A percentile compares a stretch with the other conserved stretches of the same genome.
Evolutionary conservation across 2,888 invertebrate species (phyloP).

Genomic region (Matsumyia berberina): DNA sequence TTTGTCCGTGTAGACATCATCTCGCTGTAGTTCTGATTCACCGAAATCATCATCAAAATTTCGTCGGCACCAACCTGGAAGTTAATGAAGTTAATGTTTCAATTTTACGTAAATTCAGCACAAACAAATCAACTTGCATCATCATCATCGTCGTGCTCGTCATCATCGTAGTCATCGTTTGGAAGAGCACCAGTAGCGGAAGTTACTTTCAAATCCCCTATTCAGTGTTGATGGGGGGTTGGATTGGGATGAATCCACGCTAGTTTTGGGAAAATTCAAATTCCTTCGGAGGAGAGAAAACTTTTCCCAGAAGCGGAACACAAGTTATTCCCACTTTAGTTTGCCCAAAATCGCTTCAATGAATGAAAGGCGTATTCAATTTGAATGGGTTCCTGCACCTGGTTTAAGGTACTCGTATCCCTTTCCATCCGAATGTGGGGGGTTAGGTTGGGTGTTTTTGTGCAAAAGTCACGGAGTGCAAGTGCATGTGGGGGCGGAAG

Average conservation of each 20-base stretch:
- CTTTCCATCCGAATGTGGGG: slow-evolving; percentile 27
- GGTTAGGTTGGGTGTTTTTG: slow-evolving; percentile 31
- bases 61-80: slow-evolving; percentile 25
- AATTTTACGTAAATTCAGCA: slow-evolving; percentile 69
- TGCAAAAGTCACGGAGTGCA: slow-evolving; percentile 34
- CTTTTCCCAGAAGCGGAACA: slow-evolving; percentile 49
- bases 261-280: slow-evolving; percentile 52
- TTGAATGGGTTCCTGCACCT: slow-evolving; percentile 21
- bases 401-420: slow-evolving; percentile 16
- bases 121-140: slow-evolving; percentile 68
- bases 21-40: slow-evolving; percentile 22
- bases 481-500: slow-evolving; percentile 53
- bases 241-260: too few relatives aligned
- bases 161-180: too few relatives aligned
- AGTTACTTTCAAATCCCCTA: slow-evolving; percentile 15
- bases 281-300: slow-evolving; percentile 48
- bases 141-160: slow-evolving; percentile 32
- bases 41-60: slow-evolving; percentile 49
- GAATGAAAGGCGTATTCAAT: slow-evolving; percentile 38
- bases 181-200: not conserved
- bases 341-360: slow-evolving; percentile 30
- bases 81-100: slow-evolving; percentile 73
- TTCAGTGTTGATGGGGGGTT: too few relatives aligned
- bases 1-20: not conserved
- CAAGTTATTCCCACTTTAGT: slow-evolving; percentile 53